Evolutionary conservation across 2,888 invertebrate genomes (phyloP), one percentile per base, ranked within the genome.

Genomic region (Junonia oenone): DNA sequence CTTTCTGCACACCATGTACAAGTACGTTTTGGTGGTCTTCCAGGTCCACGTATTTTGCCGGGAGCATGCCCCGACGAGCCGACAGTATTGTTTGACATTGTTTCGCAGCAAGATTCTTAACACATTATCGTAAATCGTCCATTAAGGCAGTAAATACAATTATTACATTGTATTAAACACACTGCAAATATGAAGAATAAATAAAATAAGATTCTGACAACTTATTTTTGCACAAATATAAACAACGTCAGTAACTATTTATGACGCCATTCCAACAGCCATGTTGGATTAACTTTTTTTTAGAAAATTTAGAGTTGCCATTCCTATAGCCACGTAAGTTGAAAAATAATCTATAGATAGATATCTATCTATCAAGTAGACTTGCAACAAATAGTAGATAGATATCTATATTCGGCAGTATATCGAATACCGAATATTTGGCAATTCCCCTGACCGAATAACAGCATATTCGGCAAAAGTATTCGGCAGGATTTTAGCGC

Each of bases 1-100:
- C 93, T 94, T 81, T 96, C 96, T 55, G 94, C 95, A 77, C 97
- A 97, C 97, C 96, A 97, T 15, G 96, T 96, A 81, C 97, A 97
- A 62, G 92, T 93, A 67, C 94, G 93, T 81, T 96, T 96, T 11
- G 96, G 95, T 56, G 96, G 96, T 71, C 96, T 93, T 59, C 96
- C 96, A 72, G 94, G 94, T 72, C 93, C 93, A 84, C 91, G 86
- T 78, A 91, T 84, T 86, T 92, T 92, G 79, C 91, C 90, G 88
- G 90, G 89, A 88, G 88, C 84, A 73, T 88, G 88, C 71, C 89
- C 89, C 68, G 89, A 88, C 63, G 89, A 89, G 74, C 89, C 89
- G 83, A 90, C 89, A 67, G 88, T 86, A 71, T 88, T 89, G 76
- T 88, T 89, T 75, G 89, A 84, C 89, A 89, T 89, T 68, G 70